Percentiles rank a stretch among this genome's conserved stretches.
Evolutionary conservation across 2,888 invertebrate genomes (phyloP).

Genomic region (Muschampia plurimacula): DNA sequence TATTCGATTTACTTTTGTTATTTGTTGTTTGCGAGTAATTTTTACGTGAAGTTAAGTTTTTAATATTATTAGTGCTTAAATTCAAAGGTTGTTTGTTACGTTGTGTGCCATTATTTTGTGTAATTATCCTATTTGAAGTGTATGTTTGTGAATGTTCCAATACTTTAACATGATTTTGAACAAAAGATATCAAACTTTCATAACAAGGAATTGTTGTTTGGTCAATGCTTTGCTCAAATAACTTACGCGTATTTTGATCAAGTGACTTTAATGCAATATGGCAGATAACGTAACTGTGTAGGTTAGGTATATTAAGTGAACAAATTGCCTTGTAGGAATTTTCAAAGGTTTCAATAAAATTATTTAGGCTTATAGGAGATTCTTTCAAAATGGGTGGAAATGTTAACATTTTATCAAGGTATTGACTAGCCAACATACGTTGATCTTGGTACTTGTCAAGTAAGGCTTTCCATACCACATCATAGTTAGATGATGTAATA

Average conservation of each 20-base stretch:
- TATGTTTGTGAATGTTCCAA: constrained; percentile 11
- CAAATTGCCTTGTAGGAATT: constrained; percentile 8
- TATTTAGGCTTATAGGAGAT: constrained; percentile 13
- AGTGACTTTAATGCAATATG: constrained; percentile 4
- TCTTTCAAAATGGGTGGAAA: constrained; percentile 7
- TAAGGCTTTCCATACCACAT: constrained; percentile 10
- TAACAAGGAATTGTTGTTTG: constrained; percentile 16
- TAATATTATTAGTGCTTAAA: not conserved
- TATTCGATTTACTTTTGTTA: constrained; percentile 2
- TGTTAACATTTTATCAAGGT: constrained; percentile 18
- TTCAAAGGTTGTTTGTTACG: not conserved
- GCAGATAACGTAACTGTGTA: constrained; percentile 5
- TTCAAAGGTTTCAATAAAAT: constrained; percentile 19
- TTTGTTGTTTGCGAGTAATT: constrained; percentile 19
- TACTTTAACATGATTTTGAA: constrained; percentile 18
- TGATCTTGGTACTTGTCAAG: constrained; percentile 17
- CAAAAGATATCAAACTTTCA: constrained; percentile 14
- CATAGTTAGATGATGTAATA: constrained; percentile 6
- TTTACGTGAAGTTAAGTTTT: constrained; percentile 13
- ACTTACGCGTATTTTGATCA: not conserved
- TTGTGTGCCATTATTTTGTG: not conserved
- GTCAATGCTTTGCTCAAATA: constrained; percentile 13
- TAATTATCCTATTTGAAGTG: not conserved
- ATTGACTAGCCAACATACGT: constrained; percentile 17
- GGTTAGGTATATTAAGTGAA: constrained; percentile 3